Evolutionary conservation across 2,888 invertebrate genomes (phyloP).

Genomic region (Chloroclystis v-ata): DNA sequence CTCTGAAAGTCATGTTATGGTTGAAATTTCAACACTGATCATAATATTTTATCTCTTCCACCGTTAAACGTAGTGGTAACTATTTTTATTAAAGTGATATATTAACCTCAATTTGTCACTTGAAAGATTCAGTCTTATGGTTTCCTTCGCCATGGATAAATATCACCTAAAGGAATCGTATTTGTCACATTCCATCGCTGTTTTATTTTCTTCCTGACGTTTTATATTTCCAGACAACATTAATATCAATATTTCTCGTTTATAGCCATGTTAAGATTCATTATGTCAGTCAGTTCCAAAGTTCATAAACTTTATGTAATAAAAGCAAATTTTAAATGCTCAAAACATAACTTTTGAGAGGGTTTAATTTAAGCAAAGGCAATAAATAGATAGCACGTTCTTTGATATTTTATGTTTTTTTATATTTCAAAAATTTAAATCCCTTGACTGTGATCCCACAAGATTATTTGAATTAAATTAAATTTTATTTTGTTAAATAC

Average conservation of each 20-base stretch:
- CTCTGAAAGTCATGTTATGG: conserved; percentile 5
- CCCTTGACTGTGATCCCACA: too few relatives aligned
- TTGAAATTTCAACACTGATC: conserved; percentile 9
- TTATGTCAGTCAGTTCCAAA: too few relatives aligned
- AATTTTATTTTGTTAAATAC: too few relatives aligned
- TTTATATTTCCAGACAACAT: neutral
- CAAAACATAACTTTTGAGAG: too few relatives aligned
- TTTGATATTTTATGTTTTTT: too few relatives aligned
- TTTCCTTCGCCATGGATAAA: conserved; percentile 14
- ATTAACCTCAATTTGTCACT: conserved; percentile 15
- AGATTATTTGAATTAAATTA: too few relatives aligned
- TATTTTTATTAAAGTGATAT: conserved; percentile 1
- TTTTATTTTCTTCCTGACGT: conserved; percentile 2
- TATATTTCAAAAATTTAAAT: too few relatives aligned
- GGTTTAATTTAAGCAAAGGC: too few relatives aligned
- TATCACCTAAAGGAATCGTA: conserved; percentile 6
- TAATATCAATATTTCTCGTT: neutral
- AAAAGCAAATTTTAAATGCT: too few relatives aligned
- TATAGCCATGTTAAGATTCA: too few relatives aligned
- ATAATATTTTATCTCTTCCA: conserved; percentile 13
- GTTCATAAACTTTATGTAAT: too few relatives aligned
- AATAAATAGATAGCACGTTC: too few relatives aligned
- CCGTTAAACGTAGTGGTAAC: conserved; percentile 2
- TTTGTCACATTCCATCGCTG: conserved; percentile 8
- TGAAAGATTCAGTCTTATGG: conserved; percentile 5